Evolutionary conservation across 1,140 invertebrate species (phyloP), one percentile per base, ranked within the genome.

Genomic region (Hyposmocoma kahamanoa): DNA sequence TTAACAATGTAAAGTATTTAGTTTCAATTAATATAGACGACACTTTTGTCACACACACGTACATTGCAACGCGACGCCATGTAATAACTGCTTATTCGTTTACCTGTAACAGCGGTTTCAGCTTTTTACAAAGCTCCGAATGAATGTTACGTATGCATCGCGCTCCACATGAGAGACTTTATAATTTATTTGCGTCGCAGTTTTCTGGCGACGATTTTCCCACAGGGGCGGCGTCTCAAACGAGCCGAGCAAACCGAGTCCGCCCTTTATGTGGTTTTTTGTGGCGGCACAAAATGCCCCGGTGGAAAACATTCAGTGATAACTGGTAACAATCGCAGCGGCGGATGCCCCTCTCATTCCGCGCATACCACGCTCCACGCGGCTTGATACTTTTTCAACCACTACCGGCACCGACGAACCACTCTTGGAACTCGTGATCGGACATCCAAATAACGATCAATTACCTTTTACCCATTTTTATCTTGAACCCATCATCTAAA

Each of bases 131-230:
- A 55, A 59, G 57, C 62, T 55, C 56, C 45, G 46, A 42, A 53
- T 53, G 71, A 74, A 72, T 66, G 60, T 56, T 60, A 68, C 61
- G 56, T 56, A 74, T 65, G 61, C 56, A 62, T 67, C 67, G 75
- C 73, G 75, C 73, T 84, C 77, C 72, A 68, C 67, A 60, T 63
- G 67, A 67, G 67, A 75, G 75, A 81, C 73, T 81, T 81, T 82
- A 82, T 84, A 84, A 84, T 80, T 81, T 84, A 81, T 84, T 81
- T 82, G 74, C 65, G 70, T 72, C 69, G 80, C 74, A 78, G 76
- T 84, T 84, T 84, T 84, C 80, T 80, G 76, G 81, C 76, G 77
- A 82, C 78, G 69, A 83, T 83, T 85, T 85, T 85, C 81, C 81
- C 81, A 85, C 81, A 84, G 74, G 72, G 80, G 75, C 76, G 75